These are phyloP conservation scores for Leptarthrus brevirostris DNA, from an alignment of 2,888 invertebrate species.

Conservation along the genomic window DNA sequence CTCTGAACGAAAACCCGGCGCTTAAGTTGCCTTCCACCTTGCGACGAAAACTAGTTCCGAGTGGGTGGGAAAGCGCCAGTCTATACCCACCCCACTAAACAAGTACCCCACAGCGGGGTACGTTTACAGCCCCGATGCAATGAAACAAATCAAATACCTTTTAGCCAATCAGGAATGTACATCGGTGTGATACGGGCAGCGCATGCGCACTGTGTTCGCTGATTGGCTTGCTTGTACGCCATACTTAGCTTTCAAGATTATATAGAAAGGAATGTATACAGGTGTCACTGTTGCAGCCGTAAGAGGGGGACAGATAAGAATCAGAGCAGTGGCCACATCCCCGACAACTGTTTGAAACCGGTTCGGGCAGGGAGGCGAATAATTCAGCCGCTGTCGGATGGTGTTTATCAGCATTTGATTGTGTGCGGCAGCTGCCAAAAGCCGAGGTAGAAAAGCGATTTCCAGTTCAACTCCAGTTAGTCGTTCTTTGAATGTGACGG, in stretches of 20 bases:
- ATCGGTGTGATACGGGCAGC: conserved; percentile 47
- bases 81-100: conserved; percentile 25
- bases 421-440: not conserved
- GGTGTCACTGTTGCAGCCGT: not conserved
- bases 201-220: conserved; percentile 63
- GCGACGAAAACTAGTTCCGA: not conserved
- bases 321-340: conserved; percentile 20
- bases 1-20: too few relatives aligned
- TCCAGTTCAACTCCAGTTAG: conserved; percentile 58
- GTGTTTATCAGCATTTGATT: not conserved
- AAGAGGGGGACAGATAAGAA: conserved; percentile 28
- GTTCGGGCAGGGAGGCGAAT: conserved; percentile 2
- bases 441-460: conserved; percentile 33
- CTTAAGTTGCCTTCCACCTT: not conserved
- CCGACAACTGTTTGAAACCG: conserved; percentile 5
- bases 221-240: conserved; percentile 66
- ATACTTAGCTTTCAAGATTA: conserved; percentile 60
- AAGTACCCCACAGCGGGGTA: not conserved
- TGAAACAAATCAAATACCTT: conserved; percentile 30
- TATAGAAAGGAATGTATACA: not conserved
- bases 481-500: conserved; percentile 66
- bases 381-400: not conserved
- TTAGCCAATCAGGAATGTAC: conserved; percentile 48
- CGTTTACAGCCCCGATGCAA: conserved; percentile 6
- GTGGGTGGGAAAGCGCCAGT: conserved; percentile 19